A percentile compares a stretch with the other conserved stretches of the same genome.
Evolutionary conservation across 2,113 vertebrate species (phyloP).

Genomic region (Furnarius figulus): DNA sequence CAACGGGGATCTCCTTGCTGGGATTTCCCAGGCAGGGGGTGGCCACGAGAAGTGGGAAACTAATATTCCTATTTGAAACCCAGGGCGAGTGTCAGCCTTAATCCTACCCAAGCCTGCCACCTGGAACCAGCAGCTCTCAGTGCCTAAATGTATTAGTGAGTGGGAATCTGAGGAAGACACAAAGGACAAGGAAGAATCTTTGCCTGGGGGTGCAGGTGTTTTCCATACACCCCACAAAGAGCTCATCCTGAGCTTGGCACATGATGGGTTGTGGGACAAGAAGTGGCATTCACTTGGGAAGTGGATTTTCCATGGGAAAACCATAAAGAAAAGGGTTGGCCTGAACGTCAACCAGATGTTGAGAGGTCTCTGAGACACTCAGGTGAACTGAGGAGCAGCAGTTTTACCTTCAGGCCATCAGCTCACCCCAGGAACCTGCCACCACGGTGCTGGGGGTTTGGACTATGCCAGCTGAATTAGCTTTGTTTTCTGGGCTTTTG

Average conservation of each 20-base stretch:
- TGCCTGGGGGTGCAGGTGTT: neutral
- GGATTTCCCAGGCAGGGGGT: neutral
- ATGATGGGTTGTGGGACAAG: neutral
- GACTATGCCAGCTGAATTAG: neutral
- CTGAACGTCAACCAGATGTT: neutral
- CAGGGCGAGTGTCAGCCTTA: neutral
- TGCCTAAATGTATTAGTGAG: neutral
- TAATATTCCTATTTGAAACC: neutral
- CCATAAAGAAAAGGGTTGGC: neutral
- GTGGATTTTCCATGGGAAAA: neutral
- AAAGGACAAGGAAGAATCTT: neutral
- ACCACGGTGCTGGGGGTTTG: neutral
- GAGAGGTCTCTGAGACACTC: neutral
- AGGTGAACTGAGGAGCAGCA: neutral
- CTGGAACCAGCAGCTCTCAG: neutral
- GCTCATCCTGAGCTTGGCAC: neutral
- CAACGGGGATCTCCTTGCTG: neutral
- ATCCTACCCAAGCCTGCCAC: neutral
- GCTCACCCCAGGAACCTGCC: neutral
- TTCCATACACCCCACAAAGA: neutral
- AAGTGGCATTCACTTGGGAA: neutral
- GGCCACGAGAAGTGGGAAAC: neutral
- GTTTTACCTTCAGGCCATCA: neutral
- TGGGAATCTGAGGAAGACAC: neutral
- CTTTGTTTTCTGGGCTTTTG: neutral